Evolutionary conservation across 1,140 invertebrate species (phyloP), one percentile per base, ranked within the genome.

Genomic region (Galleria mellonella): DNA sequence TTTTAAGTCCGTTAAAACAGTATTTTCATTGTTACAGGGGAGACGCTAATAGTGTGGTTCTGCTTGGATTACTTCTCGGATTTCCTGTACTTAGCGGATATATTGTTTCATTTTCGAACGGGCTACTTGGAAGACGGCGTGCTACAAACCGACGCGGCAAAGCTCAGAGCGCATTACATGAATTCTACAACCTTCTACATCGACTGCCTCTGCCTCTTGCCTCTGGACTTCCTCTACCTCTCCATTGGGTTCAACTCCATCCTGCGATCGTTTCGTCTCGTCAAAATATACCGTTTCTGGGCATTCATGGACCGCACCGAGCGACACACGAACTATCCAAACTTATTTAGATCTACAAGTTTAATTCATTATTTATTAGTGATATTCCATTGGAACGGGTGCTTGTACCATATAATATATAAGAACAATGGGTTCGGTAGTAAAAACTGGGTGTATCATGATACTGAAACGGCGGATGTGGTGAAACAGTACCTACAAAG

Each of bases 321-420:
- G 83, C 90, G 98, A 54, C 97, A 99, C 82, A 99, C 97, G 35
- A 99, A 99, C 87, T 99, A 98, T 88, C 97, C 97, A 47, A 99
- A 99, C 88, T 90, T 98, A 76, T 97, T 99, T 89, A 92, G 97
- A 60, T 97, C 96, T 47, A 91, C 95, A 35, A 95, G 95, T 69
- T 90, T 98, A 62, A 95, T 98, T 77, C 97, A 99, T 89, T 98
- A 98, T 88, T 91, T 98, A 65, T 89, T 99, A 87, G 96, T 98
- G 85, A 97, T 98, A 86, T 99, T 99, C 89, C 98, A 99, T 90
- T 99, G 97, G 97, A 99, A 99, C 87, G 97, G 97, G 59, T 99
- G 97, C 89, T 89, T 99, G 72, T 98, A 97, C 88, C 95, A 98
- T 89, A 94, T 98, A 78, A 96, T 98, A 72, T 93, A 94, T 89